Conservation (phyloP, 2,888 invertebrate genomes). For the Isoperla grammatica region DNA sequence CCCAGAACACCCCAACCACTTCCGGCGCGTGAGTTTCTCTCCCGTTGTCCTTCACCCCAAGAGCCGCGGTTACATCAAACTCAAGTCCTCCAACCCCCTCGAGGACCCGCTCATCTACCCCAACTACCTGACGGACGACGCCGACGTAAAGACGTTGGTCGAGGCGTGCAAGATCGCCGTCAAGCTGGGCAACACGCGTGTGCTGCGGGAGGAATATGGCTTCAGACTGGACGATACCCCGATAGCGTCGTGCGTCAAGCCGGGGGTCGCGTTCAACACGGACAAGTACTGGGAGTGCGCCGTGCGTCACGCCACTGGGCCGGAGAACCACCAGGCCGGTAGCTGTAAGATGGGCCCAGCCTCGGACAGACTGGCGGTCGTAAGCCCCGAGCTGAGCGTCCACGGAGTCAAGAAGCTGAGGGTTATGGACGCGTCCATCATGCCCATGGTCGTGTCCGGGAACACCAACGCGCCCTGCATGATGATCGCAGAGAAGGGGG, state of each 20-base stretch:
- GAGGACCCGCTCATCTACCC: conserved; percentile 68
- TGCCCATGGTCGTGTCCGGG: conserved; percentile 50
- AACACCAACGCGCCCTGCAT: conserved; percentile 55
- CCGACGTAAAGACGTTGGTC: conserved; percentile 58
- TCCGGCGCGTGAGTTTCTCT: conserved; percentile 44
- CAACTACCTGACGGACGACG: conserved; percentile 64
- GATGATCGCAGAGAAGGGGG: conserved; percentile 55
- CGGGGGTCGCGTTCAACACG: conserved; percentile 45
- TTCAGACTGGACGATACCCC: conserved; percentile 47
- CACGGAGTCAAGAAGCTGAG: conserved; percentile 52
- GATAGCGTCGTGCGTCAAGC: conserved; percentile 47
- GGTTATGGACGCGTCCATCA: conserved; percentile 57
- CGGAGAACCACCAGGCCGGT: conserved; percentile 78
- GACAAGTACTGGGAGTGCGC: conserved; percentile 75
- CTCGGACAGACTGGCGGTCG: conserved; percentile 66
- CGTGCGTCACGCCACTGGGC: conserved; percentile 62
- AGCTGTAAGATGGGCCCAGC: conserved; percentile 77
- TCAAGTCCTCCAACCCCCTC: conserved; percentile 62
- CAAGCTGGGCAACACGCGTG: conserved; percentile 50
- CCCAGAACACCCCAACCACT: conserved; percentile 38
- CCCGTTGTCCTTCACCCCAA: conserved; percentile 60
- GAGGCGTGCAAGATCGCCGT: conserved; percentile 58
- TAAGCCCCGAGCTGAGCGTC: conserved; percentile 61
- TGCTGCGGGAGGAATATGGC: conserved; percentile 52
- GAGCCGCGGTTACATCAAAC: conserved; percentile 56